Evolutionary conservation across 1,140 invertebrate genomes (phyloP).

Genomic region (Drosophila tsacasi): DNA sequence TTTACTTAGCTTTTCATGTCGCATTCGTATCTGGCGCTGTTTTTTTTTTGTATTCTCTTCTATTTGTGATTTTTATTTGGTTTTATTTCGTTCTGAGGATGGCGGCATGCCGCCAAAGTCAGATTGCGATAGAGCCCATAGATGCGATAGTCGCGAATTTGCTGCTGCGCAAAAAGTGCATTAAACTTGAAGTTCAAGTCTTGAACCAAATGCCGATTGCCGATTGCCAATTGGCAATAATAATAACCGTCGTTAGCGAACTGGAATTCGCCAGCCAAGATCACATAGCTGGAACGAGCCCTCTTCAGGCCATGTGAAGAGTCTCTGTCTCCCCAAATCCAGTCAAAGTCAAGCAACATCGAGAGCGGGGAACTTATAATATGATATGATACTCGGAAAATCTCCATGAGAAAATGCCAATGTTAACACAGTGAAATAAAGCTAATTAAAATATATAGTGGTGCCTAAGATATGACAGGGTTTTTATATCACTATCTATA

Average conservation of each 20-base stretch:
- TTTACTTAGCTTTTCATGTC: constrained; percentile 51
- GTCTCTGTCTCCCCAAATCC: neutral
- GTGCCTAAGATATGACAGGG: no score
- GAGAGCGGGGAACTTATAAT: neutral
- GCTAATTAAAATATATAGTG: no score
- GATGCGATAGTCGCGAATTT: constrained; percentile 41
- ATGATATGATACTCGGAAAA: neutral
- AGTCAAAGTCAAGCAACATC: neutral
- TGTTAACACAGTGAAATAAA: no score
- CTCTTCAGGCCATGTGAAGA: constrained; percentile 5
- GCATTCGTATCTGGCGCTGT: constrained; percentile 26
- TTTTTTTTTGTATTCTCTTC: neutral
- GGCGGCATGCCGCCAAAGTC: constrained; percentile 60
- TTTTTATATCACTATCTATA: no score
- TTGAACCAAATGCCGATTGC: constrained; percentile 56
- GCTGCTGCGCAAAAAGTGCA: constrained; percentile 66
- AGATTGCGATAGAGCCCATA: constrained; percentile 33
- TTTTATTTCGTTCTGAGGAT: constrained; percentile 10
- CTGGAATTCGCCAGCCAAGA: constrained; percentile 19
- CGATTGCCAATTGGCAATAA: constrained; percentile 3
- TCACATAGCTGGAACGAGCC: constrained; percentile 4
- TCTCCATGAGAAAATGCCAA: neutral
- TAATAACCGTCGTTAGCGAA: constrained; percentile 10
- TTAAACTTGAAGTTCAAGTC: constrained; percentile 55
- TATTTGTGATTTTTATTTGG: neutral